Base-by-base conservation (phyloP, 2,113 vertebrate species). In the Loxodonta africana region DNA sequence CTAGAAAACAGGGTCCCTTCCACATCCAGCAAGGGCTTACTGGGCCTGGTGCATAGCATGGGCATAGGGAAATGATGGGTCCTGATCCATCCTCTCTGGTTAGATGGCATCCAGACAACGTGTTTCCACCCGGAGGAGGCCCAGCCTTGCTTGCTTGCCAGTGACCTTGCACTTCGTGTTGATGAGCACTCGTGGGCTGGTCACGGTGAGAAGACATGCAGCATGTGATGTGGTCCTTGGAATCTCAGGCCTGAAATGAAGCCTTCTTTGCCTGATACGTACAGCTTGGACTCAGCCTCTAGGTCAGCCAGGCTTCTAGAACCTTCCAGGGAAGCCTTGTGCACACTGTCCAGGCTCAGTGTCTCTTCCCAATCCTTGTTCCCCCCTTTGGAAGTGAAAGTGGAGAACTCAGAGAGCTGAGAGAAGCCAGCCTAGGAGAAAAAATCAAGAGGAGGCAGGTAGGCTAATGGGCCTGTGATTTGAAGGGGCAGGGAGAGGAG, bases 161-260 rank as follows among this genome's bases (percentile, higher is more conserved):
- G 65, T 6, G 73, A 48, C 78, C 21, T 37, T 81, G 94, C 33
- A 4, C 30, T 83, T 28, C 9, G 2, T 69, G 26, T 33, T 21
- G 18, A 14, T 8, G 65, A 5, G 1, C 5, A 0, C 60, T 25
- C 0, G 0, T 25, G 21, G 25, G 51, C 23, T 2, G 1, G 57
- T 89, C 73, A 11, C 0, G 0, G 28, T 0, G 0, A 63, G 85
- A 57, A 28, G 25, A 7, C 0, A 0, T 37, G 69, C 28, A 3
- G 4, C 15, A 7, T 1, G 0, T 8, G 0, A 3, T 44, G 6
- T 3, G 28, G 28, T 63, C 18, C 76, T 83, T 65, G 23, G 57
- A 18, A 30, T 71, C 82, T 46, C 9, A 23, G 48, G 14, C n/a
- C 48, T 62, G 5, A 88, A 4, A 7, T 0, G 5, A 51, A 48